These are phyloP conservation scores for Tachina fera DNA, from an alignment of 2,888 invertebrate genomes.

Conservation along the genomic window DNA sequence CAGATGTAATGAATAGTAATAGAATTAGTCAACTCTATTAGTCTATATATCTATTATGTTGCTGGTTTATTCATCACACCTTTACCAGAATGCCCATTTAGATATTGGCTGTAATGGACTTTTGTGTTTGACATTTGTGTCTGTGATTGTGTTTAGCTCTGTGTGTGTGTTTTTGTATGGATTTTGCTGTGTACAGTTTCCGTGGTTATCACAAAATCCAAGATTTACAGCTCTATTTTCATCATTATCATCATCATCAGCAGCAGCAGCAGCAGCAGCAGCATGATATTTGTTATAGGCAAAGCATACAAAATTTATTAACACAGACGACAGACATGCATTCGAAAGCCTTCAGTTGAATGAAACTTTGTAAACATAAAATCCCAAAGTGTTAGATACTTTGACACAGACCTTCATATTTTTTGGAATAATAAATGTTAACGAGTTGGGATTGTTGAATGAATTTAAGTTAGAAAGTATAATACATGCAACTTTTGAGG, in stretches of 20 bases:
- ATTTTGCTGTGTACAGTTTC: too few species aligned
- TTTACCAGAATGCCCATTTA: slow-evolving; percentile 7
- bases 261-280: not conserved
- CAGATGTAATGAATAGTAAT: too few species aligned
- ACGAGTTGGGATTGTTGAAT: not conserved
- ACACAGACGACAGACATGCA: too few species aligned
- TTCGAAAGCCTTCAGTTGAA: not conserved
- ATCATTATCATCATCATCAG: slow-evolving; percentile 8
- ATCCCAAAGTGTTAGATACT: not conserved
- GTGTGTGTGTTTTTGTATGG: not conserved
- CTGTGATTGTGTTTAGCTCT: not conserved
- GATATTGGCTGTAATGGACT: slow-evolving; percentile 1
- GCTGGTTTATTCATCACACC: slow-evolving; percentile 4
- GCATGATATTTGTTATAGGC: slow-evolving; percentile 11
- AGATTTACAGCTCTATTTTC: slow-evolving; percentile 33
- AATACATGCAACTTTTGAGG: too few species aligned
- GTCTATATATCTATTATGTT: slow-evolving; percentile 1
- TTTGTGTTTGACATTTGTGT: too few species aligned
- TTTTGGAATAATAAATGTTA: not conserved
- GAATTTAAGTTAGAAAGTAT: too few species aligned
- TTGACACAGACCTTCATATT: not conserved
- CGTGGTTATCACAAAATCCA: slow-evolving; percentile 4
- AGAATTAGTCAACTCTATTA: not conserved
- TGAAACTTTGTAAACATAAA: slow-evolving; percentile 11
- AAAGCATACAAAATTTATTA: not conserved